A percentile compares a stretch with the other conserved stretches of the same genome.
Conservation (phyloP, 2,797 vertebrate species). For the Taeniopygia guttata region DNA sequence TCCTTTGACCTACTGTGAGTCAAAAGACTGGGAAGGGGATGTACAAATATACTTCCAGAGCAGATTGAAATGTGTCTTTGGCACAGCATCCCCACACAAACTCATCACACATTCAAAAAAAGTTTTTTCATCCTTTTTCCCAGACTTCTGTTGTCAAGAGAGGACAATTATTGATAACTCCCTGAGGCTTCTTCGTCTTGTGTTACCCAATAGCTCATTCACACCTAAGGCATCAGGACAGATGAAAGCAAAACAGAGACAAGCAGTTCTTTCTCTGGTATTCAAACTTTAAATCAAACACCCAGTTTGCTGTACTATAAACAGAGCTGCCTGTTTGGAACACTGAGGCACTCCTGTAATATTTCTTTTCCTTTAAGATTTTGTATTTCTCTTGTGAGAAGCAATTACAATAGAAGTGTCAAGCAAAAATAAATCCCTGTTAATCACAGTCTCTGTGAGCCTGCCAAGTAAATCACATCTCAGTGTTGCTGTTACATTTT, state of each 20-base stretch:
- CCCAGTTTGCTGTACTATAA: background rate
- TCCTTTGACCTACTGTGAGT: background rate
- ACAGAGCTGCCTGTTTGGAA: constrained; percentile 1
- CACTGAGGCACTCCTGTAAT: background rate
- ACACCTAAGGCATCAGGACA: constrained; percentile 12
- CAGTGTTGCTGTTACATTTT: background rate
- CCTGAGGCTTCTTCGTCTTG: background rate
- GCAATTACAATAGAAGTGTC: constrained; percentile 31
- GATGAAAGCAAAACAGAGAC: constrained; percentile 27
- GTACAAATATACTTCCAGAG: background rate
- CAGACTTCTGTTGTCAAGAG: background rate
- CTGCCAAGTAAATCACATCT: background rate
- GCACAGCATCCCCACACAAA: background rate
- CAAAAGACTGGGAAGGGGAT: background rate
- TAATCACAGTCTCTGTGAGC: constrained; percentile 18
- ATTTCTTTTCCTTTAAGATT: constrained; percentile 29
- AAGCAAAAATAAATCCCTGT: constrained; percentile 31
- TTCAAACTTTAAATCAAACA: constrained; percentile 40
- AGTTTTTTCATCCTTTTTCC: background rate
- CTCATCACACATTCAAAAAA: background rate
- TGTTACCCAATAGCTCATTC: background rate
- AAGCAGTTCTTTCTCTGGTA: background rate
- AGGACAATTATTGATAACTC: background rate
- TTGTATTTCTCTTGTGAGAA: constrained; percentile 30
- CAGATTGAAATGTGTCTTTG: background rate